A percentile compares a stretch with the other conserved stretches of the same genome.
phyloP scores from a whole-genome alignment of 2,797 vertebrate species.

The Balearica regulorum region DNA sequence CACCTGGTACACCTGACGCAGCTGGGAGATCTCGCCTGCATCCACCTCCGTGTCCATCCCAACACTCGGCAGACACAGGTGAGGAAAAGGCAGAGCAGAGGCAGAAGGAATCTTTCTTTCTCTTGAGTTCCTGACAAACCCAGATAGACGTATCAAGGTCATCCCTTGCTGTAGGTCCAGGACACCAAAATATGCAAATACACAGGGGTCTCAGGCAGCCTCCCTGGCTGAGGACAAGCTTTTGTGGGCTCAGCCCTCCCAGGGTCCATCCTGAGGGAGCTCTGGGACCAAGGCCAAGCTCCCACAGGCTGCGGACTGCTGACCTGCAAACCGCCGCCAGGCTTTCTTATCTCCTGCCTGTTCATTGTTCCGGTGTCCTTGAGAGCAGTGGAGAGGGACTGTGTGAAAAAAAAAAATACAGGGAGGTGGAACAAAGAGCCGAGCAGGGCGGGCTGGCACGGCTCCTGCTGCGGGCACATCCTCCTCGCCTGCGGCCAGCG shows the following conservation, averaged over 20 bases:
- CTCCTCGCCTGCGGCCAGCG: not conserved
- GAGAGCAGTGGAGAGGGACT: not conserved
- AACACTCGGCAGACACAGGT: not conserved
- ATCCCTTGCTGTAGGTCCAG: not conserved
- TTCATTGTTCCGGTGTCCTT: not conserved
- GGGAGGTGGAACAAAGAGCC: not conserved
- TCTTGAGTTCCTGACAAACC: not conserved
- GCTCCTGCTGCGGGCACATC: not conserved
- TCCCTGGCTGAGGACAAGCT: accelerated
- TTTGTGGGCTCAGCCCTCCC: not conserved
- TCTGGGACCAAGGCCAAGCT: not conserved
- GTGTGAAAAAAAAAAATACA: not conserved
- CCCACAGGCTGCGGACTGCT: not conserved
- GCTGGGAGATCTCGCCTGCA: not conserved
- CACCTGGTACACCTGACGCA: accelerated
- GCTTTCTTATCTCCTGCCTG: not conserved
- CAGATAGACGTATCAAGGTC: accelerated
- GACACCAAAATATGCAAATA: not conserved
- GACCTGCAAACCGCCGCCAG: not conserved
- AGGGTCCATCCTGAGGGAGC: not conserved
- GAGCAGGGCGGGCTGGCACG: not conserved
- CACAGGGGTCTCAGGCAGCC: not conserved
- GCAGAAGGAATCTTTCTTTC: not conserved
- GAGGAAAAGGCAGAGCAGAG: not conserved
- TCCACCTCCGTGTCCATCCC: not conserved